A percentile compares a stretch with the other conserved stretches of the same genome.
These are phyloP conservation scores for Lepidurus arcticus DNA, from an alignment of 1,140 invertebrate species.

Conservation along the genomic window DNA sequence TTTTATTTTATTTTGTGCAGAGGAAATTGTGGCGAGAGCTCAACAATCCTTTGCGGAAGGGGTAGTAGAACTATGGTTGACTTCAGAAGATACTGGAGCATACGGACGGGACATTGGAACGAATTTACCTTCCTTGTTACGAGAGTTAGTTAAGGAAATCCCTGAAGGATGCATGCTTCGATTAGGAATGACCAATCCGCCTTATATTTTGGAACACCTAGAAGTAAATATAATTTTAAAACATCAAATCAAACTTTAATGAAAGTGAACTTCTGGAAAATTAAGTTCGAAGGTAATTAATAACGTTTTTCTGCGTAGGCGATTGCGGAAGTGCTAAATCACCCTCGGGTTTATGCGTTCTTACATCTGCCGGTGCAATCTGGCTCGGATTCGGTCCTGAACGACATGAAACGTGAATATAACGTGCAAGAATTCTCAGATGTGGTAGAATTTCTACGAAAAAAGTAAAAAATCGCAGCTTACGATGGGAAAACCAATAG, in stretches of 20 bases:
- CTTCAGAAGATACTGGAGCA: conserved; percentile 95
- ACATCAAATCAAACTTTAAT: not conserved
- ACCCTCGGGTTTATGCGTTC: conserved; percentile 89
- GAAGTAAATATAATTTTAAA: conserved; percentile 49
- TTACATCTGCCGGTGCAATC: conserved; percentile 96
- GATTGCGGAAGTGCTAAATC: conserved; percentile 79
- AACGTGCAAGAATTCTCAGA: conserved; percentile 76
- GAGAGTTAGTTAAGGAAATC: conserved; percentile 80
- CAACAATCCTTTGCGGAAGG: conserved; percentile 84
- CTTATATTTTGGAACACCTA: conserved; percentile 92
- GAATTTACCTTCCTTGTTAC: conserved; percentile 77
- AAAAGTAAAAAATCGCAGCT: conserved; percentile 52
- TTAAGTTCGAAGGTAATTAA: not conserved
- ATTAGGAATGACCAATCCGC: conserved; percentile 96
- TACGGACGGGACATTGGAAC: conserved; percentile 92
- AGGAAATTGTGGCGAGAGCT: conserved; percentile 72
- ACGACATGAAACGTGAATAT: conserved; percentile 96
- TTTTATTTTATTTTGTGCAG: conserved; percentile 39
- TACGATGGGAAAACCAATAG: conserved; percentile 23
- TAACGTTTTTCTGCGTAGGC: conserved; percentile 49
- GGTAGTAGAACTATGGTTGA: conserved; percentile 96
- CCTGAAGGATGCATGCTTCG: conserved; percentile 82
- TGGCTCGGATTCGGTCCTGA: conserved; percentile 85
- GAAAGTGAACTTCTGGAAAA: not conserved
- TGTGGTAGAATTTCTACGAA: conserved; percentile 77